Base-by-base conservation (phyloP, 2,113 vertebrate genomes). In the Rhinolophus ferrumequinum region DNA sequence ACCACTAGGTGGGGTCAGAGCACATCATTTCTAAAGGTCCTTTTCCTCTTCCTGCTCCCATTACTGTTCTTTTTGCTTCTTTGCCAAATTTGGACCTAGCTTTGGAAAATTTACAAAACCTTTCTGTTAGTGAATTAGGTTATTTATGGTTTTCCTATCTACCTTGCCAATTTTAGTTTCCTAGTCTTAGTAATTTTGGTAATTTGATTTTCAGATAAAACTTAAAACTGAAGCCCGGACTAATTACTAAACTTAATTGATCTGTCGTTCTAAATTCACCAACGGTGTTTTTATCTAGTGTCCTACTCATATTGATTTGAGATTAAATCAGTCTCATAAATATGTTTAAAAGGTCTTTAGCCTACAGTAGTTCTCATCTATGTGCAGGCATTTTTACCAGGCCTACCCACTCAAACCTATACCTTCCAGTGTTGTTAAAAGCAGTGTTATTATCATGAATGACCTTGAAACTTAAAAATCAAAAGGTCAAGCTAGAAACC, bases 1-100 rank as follows among this genome's bases (percentile, higher is more conserved):
- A 44, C 97, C 97, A 81, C 96, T 93, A 97, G 97, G 91, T 94
- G 94, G 97, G 30, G 69, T 77, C 93, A 94, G 86, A 97, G 67
- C n/a, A 86, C 94, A 77, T 35, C 5, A 4, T 89, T 97, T 96
- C 60, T 58, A 16, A 76, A 96, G 86, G 38, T 70, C 22, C 14
- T 56, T 88, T 66, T 52, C 28, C 35, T 26, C 50, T 72, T 60
- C 4, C 2, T 10, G 5, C 5, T 62, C 30, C n/a, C 15, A 21
- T 47, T 73, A 18, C 64, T 44, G 0, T 80, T 76, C 18, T 47
- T 92, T 94, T 75, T 73, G 58, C 28, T 56, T 47, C 73, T 91
- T 82, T 75, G 87, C 26, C 70, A 93, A 44, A 96, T 84, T 95
- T 60, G 38, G 33, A 72, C 73, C 58, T 64, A 1, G 4, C 62